These are phyloP conservation scores for Cryptoblepharus egeriae DNA, from an alignment of 2,797 vertebrate genomes.

Conservation along the genomic window DNA sequence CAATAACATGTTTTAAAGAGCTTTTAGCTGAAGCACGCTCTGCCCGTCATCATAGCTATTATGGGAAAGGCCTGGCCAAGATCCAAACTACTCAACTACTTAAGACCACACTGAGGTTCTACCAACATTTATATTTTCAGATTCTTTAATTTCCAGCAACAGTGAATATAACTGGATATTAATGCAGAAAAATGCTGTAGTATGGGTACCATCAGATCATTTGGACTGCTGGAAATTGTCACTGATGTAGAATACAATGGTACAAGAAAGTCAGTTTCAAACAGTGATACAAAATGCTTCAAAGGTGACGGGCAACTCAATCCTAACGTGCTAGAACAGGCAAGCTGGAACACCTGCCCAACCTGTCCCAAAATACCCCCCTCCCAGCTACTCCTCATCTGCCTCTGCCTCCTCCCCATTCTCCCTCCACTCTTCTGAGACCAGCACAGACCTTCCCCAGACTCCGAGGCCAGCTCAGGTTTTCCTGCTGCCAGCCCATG, in stretches of 20 bases:
- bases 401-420: no score
- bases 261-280: not conserved
- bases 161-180: not conserved
- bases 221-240: not conserved
- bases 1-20: conserved; percentile 4
- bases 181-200: not conserved
- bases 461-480: no score
- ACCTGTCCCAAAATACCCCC: no score
- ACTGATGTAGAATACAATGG: not conserved
- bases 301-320: no score
- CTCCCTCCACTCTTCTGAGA: no score
- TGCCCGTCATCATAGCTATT: not conserved
- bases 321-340: no score
- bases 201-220: not conserved
- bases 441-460: no score
- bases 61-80: not conserved
- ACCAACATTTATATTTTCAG: conserved; percentile 12
- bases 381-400: no score
- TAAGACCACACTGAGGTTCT: not conserved
- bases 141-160: not conserved
- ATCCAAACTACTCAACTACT: not conserved
- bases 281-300: not conserved
- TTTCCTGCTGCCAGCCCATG: no score
- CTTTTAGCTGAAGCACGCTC: not conserved
- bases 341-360: no score